Conservation (phyloP, 2,113 vertebrate species). For the Microtus pennsylvanicus region DNA sequence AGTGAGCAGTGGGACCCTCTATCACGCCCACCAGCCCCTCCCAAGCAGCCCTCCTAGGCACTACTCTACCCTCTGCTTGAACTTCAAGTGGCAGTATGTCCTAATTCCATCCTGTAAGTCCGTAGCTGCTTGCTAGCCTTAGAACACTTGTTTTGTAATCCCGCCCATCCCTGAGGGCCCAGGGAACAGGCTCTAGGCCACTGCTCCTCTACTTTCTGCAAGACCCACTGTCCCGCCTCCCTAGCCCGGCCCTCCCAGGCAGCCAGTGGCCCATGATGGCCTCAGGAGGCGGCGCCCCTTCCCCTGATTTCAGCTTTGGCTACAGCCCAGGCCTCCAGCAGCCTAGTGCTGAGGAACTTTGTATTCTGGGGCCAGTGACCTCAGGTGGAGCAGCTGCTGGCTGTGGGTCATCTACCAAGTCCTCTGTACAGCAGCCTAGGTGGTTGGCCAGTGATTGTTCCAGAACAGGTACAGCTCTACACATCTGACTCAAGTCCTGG, state of each 20-base stretch:
- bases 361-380: slow-evolving; percentile 41
- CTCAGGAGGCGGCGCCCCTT: background rate
- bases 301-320: slow-evolving; percentile 64
- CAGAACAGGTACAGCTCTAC: background rate
- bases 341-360: slow-evolving; percentile 40
- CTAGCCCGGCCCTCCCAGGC: too few relatives aligned
- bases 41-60: background rate
- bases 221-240: background rate
- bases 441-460: background rate
- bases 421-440: background rate
- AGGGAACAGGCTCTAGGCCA: background rate
- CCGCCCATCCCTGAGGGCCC: background rate
- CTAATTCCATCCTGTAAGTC: background rate
- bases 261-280: background rate
- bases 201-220: background rate
- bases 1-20: background rate
- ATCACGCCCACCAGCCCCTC: background rate
- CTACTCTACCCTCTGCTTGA: background rate
- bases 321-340: background rate
- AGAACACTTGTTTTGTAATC: background rate
- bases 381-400: background rate
- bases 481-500: background rate
- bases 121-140: background rate
- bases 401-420: background rate
- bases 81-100: background rate